Percentiles rank a stretch among this genome's conserved stretches.
These are phyloP conservation scores for Gymnosoma rotundatum DNA, from an alignment of 2,888 invertebrate species.

Conservation along the genomic window DNA sequence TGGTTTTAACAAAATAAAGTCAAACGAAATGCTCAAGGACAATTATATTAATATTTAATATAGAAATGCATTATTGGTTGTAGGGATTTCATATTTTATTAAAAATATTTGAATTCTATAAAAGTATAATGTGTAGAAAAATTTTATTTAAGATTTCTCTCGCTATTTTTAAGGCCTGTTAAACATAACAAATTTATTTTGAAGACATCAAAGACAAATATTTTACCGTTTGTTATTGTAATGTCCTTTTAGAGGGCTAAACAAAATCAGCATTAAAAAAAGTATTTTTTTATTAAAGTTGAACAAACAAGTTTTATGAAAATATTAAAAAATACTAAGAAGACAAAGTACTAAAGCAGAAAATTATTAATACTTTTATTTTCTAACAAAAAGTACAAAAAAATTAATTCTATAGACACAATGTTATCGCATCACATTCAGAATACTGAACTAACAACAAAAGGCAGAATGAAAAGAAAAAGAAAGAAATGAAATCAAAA, in stretches of 20 bases:
- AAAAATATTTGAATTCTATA: too few relatives aligned
- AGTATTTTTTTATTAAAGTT: background rate
- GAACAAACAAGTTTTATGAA: background rate
- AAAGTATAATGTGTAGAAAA: too few relatives aligned
- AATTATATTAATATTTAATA: background rate
- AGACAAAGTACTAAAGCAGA: background rate
- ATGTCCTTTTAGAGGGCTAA: too few relatives aligned
- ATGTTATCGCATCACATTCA: background rate
- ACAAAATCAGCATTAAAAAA: too few relatives aligned
- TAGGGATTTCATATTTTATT: too few relatives aligned
- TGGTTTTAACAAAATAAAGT: background rate
- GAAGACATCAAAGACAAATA: too few relatives aligned
- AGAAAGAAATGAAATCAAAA: background rate
- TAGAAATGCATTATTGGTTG: background rate
- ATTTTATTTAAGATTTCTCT: too few relatives aligned
- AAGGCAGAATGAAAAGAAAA: background rate
- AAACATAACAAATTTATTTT: too few relatives aligned
- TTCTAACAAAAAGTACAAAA: background rate
- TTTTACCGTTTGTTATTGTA: too few relatives aligned
- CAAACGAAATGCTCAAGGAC: background rate
- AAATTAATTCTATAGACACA: background rate
- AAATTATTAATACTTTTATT: conserved; percentile 1
- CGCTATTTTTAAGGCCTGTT: too few relatives aligned
- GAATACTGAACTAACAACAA: background rate
- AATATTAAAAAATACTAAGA: background rate